These are phyloP conservation scores for Dreissena polymorpha DNA, from an alignment of 1,140 invertebrate species.

Conservation along the genomic window DNA sequence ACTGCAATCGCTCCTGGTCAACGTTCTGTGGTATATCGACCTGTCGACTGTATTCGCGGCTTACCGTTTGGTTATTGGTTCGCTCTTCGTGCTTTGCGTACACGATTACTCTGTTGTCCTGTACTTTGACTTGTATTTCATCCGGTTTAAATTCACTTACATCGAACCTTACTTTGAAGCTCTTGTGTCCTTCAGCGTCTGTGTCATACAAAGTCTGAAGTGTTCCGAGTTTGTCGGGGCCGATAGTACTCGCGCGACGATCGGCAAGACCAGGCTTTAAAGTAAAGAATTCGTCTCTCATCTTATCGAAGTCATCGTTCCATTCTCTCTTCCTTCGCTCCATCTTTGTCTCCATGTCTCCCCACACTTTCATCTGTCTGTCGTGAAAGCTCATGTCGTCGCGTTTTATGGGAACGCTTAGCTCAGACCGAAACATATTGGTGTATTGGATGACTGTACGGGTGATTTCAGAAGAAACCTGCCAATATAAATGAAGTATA, in stretches of 20 bases:
- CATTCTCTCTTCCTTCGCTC: slow-evolving; percentile 74
- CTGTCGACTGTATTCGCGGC: slow-evolving; percentile 76
- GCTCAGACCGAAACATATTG: slow-evolving; percentile 69
- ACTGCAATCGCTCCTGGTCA: slow-evolving; percentile 73
- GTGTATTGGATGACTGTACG: neutral
- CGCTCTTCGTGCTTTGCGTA: slow-evolving; percentile 74
- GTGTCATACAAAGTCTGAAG: slow-evolving; percentile 69
- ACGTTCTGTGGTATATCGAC: slow-evolving; percentile 77
- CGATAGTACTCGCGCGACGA: slow-evolving; percentile 49
- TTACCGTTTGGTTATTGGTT: slow-evolving; percentile 69
- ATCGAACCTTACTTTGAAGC: slow-evolving; percentile 76
- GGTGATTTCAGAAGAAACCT: slow-evolving; percentile 22
- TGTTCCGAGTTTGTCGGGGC: slow-evolving; percentile 63
- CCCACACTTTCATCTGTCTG: slow-evolving; percentile 75
- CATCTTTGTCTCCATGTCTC: slow-evolving; percentile 75
- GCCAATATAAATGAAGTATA: neutral
- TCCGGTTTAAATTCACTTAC: slow-evolving; percentile 77
- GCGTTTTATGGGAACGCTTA: slow-evolving; percentile 74
- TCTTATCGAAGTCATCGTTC: slow-evolving; percentile 77
- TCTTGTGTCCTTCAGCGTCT: slow-evolving; percentile 69
- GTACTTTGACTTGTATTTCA: slow-evolving; percentile 76
- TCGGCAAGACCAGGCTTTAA: slow-evolving; percentile 73
- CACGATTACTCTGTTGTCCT: slow-evolving; percentile 74
- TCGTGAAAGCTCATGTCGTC: slow-evolving; percentile 77
- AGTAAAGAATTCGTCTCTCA: slow-evolving; percentile 77